Evolutionary conservation across 2,888 invertebrate genomes (phyloP), one percentile per base, ranked within the genome.

Genomic region (Poecilus cupreus): DNA sequence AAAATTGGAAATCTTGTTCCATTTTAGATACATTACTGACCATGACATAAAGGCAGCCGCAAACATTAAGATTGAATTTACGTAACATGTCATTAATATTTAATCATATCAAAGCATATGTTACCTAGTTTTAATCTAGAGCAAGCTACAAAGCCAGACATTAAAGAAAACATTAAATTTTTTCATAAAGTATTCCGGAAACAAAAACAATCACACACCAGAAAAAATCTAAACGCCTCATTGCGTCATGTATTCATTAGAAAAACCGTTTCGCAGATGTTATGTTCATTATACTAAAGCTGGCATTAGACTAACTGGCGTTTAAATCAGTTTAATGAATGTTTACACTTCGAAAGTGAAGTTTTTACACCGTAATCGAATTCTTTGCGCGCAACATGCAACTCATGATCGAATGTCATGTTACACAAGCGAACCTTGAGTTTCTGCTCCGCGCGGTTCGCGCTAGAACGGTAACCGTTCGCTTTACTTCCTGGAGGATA

Each of bases 391-490:
- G 22, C 39, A 57, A 76, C 76, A 57, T 76, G 76, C 76, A 76
- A 76, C 57, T 76, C 76, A 76, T 57, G 76, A 76, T 76, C 54
- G 76, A 76, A 76, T 76, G 76, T 76, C 57, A 57, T 32, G 76
- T 76, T 76, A 76, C 76, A 76, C 76, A 76, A 76, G 76, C 32
- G 57, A 75, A 76, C 76, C 76, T 57, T 76, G 76, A 57, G 46
- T 39, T 60, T n/a, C 37, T 24, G 18, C 20, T 60, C 39, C 1
- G 43, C 68, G 72, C 6, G 13, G 32, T 32, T 60, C 24, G 57
- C 18, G 57, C n/a, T 51, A 49, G 49, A 74, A 13, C 72, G 72
- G 43, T 72, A 46, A 18, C 49, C 74, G 51, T 26, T 54, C 76
- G 37, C 54, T 26, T 74, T 16, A 37, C 76, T 76, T 76, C 76